Evolutionary conservation across 2,797 vertebrate genomes (phyloP).

Genomic region (Psittacula echo): DNA sequence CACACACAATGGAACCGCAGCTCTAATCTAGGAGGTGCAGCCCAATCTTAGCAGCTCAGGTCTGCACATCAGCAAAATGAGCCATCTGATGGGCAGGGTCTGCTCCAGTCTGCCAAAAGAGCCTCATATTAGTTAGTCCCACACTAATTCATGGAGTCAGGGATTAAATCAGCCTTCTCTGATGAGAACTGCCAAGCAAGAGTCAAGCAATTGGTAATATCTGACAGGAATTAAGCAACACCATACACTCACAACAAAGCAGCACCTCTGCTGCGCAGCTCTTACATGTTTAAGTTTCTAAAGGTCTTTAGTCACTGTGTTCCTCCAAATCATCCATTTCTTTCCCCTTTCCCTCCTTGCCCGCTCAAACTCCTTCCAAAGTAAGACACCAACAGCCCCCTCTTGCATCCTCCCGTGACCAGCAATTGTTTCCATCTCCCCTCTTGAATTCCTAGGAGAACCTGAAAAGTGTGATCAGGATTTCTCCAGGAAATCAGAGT

Average conservation of each 20-base stretch:
- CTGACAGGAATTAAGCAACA: neutral
- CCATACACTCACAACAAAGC: neutral
- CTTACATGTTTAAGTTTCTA: neutral
- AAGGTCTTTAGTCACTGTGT: neutral
- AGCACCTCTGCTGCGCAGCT: neutral
- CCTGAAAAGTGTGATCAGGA: neutral
- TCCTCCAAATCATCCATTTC: neutral
- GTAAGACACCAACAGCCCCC: too few relatives aligned
- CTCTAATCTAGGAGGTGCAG: neutral
- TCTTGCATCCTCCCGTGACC: neutral
- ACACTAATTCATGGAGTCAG: neutral
- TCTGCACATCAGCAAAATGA: neutral
- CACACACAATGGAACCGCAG: neutral
- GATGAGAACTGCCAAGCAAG: neutral
- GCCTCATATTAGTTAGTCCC: neutral
- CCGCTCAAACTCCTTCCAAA: neutral
- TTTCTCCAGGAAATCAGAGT: neutral
- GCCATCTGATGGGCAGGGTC: neutral
- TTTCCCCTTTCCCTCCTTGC: neutral
- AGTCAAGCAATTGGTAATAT: neutral
- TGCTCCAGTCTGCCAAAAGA: neutral
- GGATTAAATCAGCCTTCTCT: neutral
- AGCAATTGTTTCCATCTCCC: neutral
- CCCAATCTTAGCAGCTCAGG: neutral
- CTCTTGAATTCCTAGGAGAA: neutral